Evolutionary conservation across 1,140 invertebrate species (phyloP), one percentile per base, ranked within the genome.

Genomic region (Bombus polaris): DNA sequence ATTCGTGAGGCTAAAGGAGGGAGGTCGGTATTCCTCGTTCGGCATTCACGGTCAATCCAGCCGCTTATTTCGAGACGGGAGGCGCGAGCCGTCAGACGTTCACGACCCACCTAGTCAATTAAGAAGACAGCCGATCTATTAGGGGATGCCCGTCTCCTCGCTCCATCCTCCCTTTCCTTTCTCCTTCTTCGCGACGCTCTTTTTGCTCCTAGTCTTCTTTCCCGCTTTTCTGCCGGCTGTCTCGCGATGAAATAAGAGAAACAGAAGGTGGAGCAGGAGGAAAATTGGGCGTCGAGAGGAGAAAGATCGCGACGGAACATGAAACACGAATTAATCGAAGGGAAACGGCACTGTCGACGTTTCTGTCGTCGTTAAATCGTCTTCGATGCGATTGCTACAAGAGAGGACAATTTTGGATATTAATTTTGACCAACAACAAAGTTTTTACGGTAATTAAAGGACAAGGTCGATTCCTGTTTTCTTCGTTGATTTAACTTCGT

Each of bases 111-210:
- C 88, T 87, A 89, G 92, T 92, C 91, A 92, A 92, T 93, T 93
- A 92, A 90, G 90, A 92, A 91, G 92, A 92, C 91, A 91, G 91
- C 84, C 82, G 84, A 83, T 90, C 89, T 93, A 93, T 92, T 92
- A 92, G 91, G 82, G 88, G 88, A 90, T 90, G 87, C 74, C 87
- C 84, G 79, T 82, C 73, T 68, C 65, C 62, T 74, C 9, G 81
- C 62, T 59, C 53, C 37, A 65, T 70, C 66, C 37, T 74, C 22
- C 28, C 22, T 15, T 22, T 39, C 9, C 47, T 62, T 42, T 28
- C 44, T 42, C 39, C 28, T 37, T 79, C 73, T 59, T 57, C 62
- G 74, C 10, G 57, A 15, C 15, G 65, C 65, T 66, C 39, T n/a
- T 47, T 3, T 68, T 28, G 35, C 3, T 65, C 42, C 39, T 78